Percentiles rank a stretch among this genome's conserved stretches.
Conservation (phyloP, 2,888 invertebrate genomes). For the Oxystoma pomonae region DNA sequence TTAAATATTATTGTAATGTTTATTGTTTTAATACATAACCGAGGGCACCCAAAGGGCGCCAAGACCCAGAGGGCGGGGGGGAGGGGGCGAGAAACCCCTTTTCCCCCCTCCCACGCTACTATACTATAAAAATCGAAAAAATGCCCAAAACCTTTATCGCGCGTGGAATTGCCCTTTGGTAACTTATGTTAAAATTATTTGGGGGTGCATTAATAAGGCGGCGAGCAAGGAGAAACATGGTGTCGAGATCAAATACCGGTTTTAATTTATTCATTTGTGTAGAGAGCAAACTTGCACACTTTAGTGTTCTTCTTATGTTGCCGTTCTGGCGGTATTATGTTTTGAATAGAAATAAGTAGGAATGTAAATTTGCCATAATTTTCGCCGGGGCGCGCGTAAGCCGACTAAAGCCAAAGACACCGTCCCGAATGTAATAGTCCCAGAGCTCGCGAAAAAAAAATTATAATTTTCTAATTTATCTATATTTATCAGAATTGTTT, state of each 20-base stretch:
- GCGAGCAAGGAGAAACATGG: slow-evolving; percentile 18
- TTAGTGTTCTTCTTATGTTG: slow-evolving; percentile 17
- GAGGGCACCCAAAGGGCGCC: no score
- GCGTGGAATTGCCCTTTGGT: no score
- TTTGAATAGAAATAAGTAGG: slow-evolving; percentile 16
- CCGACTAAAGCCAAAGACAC: not conserved
- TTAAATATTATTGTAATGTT: no score
- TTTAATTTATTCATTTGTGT: slow-evolving; percentile 22
- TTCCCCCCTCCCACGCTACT: no score
- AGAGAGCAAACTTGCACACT: slow-evolving; percentile 20
- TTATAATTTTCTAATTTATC: no score
- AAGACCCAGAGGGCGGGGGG: no score
- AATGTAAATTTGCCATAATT: slow-evolving; percentile 16
- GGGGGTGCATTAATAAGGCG: slow-evolving; percentile 16
- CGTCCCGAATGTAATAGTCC: not conserved
- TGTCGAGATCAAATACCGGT: slow-evolving; percentile 16
- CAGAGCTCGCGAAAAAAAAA: no score
- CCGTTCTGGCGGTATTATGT: slow-evolving; percentile 17
- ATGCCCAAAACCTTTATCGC: no score
- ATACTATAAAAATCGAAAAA: no score
- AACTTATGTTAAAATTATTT: not conserved
- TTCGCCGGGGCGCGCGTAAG: not conserved
- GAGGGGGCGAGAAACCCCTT: no score
- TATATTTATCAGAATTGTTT: no score
- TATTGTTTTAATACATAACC: no score